These are phyloP conservation scores for Heterocephalus glaber DNA, from an alignment of 2,113 vertebrate species.

Conservation along the genomic window DNA sequence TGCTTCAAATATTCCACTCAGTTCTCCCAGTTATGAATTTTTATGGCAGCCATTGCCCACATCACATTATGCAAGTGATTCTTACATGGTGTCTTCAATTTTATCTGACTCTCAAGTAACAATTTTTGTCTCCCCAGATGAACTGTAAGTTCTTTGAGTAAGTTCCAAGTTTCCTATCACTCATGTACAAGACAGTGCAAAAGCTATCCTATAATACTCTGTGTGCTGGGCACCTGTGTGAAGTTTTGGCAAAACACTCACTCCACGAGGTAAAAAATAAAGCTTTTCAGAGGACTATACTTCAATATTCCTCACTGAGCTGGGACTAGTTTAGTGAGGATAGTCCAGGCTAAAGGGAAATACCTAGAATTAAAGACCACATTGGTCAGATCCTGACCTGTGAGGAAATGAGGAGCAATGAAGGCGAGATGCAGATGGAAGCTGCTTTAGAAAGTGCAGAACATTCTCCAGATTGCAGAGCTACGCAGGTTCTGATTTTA, in stretches of 20 bases:
- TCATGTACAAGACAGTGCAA: neutral
- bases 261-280: neutral
- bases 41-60: neutral
- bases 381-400: neutral
- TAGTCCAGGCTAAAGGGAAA: constrained; percentile 20
- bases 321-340: neutral
- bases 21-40: neutral
- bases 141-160: neutral
- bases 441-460: neutral
- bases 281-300: neutral
- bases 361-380: neutral
- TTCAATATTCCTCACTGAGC: neutral
- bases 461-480: neutral
- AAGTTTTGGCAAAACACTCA: neutral
- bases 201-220: neutral
- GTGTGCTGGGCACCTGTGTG: neutral
- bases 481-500: neutral
- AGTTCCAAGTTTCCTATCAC: neutral
- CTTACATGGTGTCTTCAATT: neutral
- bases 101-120: constrained; percentile 25
- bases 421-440: neutral
- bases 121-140: neutral
- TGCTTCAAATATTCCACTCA: neutral
- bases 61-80: neutral
- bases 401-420: neutral